Conservation (phyloP, 2,113 vertebrate species). For the Cottus gobio region DNA sequence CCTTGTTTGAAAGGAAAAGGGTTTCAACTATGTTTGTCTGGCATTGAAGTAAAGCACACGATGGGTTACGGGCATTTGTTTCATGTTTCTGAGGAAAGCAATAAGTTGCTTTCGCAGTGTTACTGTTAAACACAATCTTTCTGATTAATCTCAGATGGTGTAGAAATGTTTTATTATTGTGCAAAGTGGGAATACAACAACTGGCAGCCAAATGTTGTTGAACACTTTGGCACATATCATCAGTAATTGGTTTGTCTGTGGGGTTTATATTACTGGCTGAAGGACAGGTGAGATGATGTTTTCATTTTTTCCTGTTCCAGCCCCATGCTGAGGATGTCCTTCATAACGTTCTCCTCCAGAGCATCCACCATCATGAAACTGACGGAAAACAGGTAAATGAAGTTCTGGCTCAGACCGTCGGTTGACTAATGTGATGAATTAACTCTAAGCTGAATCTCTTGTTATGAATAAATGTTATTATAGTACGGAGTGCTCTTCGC, state of each 20-base stretch:
- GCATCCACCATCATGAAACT: conserved; percentile 87
- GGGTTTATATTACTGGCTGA: not conserved
- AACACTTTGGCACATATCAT: not conserved
- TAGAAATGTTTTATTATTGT: conserved; percentile 11
- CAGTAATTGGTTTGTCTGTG: not conserved
- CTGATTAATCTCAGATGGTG: conserved; percentile 16
- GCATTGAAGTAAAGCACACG: not conserved
- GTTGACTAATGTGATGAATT: not conserved
- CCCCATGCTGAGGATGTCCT: conserved; percentile 91
- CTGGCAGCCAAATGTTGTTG: not conserved
- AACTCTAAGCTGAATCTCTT: not conserved
- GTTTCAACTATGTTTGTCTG: not conserved
- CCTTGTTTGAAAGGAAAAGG: not conserved
- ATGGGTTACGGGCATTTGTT: not conserved
- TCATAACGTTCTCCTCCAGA: conserved; percentile 90
- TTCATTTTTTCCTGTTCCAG: conserved; percentile 73
- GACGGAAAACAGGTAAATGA: conserved; percentile 88
- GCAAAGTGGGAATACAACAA: not conserved
- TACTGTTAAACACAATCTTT: not conserved
- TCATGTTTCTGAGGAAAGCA: conserved; percentile 7
- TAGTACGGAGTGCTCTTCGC: not conserved
- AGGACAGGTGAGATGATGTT: not conserved
- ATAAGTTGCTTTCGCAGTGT: not conserved
- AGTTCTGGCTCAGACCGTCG: not conserved
- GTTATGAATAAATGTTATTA: conserved; percentile 7